Percentiles rank a stretch among this genome's conserved stretches.
phyloP scores from a whole-genome alignment of 1,140 invertebrate species.

The Acromyrmex echinatior region DNA sequence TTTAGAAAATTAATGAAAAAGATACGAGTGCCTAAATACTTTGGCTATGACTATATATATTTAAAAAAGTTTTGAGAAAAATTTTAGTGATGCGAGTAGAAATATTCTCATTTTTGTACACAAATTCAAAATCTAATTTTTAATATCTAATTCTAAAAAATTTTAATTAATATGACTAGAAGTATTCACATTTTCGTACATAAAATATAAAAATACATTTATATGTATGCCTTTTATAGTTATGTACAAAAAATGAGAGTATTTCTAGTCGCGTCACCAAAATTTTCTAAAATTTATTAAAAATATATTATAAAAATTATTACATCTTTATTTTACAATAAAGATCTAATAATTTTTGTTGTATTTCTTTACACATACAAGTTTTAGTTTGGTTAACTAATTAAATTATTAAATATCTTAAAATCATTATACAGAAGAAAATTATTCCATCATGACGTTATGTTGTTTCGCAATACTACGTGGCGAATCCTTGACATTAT shows the following conservation, averaged over 20 bases:
- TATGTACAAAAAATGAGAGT: not conserved
- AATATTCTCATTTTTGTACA: too few relatives aligned
- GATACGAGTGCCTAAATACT: too few relatives aligned
- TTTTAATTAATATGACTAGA: too few relatives aligned
- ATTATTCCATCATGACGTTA: not conserved
- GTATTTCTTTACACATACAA: not conserved
- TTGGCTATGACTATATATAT: too few relatives aligned
- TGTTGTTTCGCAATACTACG: not conserved
- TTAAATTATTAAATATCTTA: constrained; percentile 4
- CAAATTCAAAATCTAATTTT: too few relatives aligned
- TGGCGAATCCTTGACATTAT: constrained; percentile 23
- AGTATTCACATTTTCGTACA: too few relatives aligned
- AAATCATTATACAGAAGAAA: not conserved
- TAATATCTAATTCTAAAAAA: too few relatives aligned
- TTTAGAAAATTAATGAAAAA: too few relatives aligned
- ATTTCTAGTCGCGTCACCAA: not conserved
- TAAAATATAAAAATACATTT: not conserved
- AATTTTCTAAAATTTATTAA: not conserved
- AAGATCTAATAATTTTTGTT: too few relatives aligned
- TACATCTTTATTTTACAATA: not conserved
- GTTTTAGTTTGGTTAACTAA: not conserved
- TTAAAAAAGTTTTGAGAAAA: too few relatives aligned
- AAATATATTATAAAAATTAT: not conserved
- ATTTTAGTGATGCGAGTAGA: too few relatives aligned
- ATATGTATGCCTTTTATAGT: not conserved